Percentiles rank a stretch among this genome's conserved stretches.
Conservation (phyloP, 2,888 invertebrate species). For the Theretra japonica region DNA sequence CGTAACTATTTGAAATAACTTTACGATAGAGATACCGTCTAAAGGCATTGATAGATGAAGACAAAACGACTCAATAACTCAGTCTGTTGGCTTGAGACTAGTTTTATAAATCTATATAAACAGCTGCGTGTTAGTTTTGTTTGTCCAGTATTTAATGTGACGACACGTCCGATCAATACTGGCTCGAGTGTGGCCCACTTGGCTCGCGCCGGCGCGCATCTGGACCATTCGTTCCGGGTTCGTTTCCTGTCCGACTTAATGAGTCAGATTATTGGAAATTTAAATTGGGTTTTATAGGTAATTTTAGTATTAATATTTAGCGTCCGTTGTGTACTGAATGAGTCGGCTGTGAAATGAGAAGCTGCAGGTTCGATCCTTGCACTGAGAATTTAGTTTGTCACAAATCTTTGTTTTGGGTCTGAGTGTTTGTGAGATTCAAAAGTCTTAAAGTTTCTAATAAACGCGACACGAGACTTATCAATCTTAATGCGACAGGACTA, state of each 20-base stretch:
- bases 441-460: too few relatives aligned
- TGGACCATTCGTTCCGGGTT: slow-evolving; percentile 46
- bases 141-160: slow-evolving; percentile 24
- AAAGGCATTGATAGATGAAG: background rate
- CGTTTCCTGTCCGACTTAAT: slow-evolving; percentile 39
- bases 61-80: background rate
- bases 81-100: background rate
- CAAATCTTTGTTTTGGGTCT: too few relatives aligned
- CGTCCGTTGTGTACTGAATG: too few relatives aligned
- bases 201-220: slow-evolving; percentile 41
- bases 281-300: background rate
- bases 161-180: slow-evolving; percentile 28
- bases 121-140: background rate
- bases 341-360: background rate
- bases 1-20: background rate
- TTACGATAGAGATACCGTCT: background rate
- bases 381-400: too few relatives aligned
- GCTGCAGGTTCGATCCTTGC: too few relatives aligned
- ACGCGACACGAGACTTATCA: too few relatives aligned
- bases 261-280: slow-evolving; percentile 2
- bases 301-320: too few relatives aligned
- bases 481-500: too few relatives aligned
- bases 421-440: too few relatives aligned
- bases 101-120: background rate
- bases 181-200: slow-evolving; percentile 42